Evolutionary conservation across 2,797 vertebrate genomes (phyloP), one percentile per base, ranked within the genome.

Genomic region (Lacerta viridis): DNA sequence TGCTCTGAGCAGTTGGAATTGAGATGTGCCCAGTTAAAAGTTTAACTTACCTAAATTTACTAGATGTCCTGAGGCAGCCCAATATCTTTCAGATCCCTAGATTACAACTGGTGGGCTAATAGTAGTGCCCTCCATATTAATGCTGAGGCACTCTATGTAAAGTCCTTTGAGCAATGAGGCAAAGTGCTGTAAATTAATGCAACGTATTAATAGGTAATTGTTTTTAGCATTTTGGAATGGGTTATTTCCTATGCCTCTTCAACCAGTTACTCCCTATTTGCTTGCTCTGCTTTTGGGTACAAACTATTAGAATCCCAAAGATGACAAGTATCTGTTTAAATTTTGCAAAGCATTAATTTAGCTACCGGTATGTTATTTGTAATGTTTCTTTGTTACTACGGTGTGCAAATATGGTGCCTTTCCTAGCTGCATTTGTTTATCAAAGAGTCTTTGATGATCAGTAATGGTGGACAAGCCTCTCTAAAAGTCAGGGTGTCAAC

Each of bases 141-240:
- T 89, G 61, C 43, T 75, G 41, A 41, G 11, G 11, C 78, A n/a
- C 69, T 81, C 2, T 64, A 18, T 80, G 15, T 74, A 18, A 80
- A 29, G 25, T 68, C 13, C 8, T 80, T 75, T 36, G 50, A 64
- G 23, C 3, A 13, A 71, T 85, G 15, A 29, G 8, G n/a, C 3
- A 64, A 89, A 89, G 41, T 46, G 71, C 50, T 89, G 29, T 74
- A 89, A n/a, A 84, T 68, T 76, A n/a, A 82, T 46, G 33, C 46
- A 72, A 36, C 41, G 39, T 80, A 77, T 46, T 80, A 23, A 64
- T 20, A 50, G 15, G 23, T 84, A 71, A 7, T 71, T 78, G 64
- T 46, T 79, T 85, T 64, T 64, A 79, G 11, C 41, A 64, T 29
- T 27, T 83, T 88, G 39, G 36, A 80, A 39, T 79, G 50, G 50